Evolutionary conservation across 2,888 invertebrate genomes (phyloP).

Genomic region (Tillus elongatus): DNA sequence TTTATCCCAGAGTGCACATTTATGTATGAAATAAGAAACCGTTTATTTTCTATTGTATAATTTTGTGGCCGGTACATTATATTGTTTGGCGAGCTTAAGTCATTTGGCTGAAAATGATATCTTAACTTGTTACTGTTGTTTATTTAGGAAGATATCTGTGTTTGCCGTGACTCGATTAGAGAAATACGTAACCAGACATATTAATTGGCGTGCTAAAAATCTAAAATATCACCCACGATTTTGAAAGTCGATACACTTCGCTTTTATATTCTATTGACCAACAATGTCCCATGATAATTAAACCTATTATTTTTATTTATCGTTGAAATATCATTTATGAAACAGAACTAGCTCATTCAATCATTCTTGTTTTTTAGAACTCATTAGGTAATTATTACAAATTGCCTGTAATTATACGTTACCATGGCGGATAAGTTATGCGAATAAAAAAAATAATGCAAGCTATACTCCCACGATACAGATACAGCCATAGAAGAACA

Average conservation of each 20-base stretch:
- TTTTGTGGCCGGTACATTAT: too few species aligned
- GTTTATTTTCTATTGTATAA: too few species aligned
- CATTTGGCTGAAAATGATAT: neutral
- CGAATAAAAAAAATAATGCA: too few species aligned
- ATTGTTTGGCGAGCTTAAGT: too few species aligned
- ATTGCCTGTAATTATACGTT: neutral
- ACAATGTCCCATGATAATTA: neutral
- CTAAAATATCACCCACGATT: conserved; percentile 31
- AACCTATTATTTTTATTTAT: neutral
- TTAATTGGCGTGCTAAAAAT: conserved; percentile 27
- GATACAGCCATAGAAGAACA: too few species aligned
- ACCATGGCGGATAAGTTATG: too few species aligned
- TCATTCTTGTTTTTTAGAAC: neutral
- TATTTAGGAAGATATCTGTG: conserved; percentile 19
- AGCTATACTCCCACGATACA: too few species aligned
- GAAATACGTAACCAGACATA: conserved; percentile 23
- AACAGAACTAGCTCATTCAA: neutral
- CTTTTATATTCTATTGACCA: too few species aligned
- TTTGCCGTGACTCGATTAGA: conserved; percentile 28
- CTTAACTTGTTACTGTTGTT: conserved; percentile 1
- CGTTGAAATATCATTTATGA: neutral
- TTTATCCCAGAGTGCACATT: too few species aligned
- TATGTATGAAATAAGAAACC: too few species aligned
- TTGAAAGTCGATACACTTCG: conserved; percentile 8
- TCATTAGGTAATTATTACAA: neutral